These are phyloP conservation scores for Theocolax elegans DNA, from an alignment of 1,140 invertebrate genomes.

Conservation along the genomic window DNA sequence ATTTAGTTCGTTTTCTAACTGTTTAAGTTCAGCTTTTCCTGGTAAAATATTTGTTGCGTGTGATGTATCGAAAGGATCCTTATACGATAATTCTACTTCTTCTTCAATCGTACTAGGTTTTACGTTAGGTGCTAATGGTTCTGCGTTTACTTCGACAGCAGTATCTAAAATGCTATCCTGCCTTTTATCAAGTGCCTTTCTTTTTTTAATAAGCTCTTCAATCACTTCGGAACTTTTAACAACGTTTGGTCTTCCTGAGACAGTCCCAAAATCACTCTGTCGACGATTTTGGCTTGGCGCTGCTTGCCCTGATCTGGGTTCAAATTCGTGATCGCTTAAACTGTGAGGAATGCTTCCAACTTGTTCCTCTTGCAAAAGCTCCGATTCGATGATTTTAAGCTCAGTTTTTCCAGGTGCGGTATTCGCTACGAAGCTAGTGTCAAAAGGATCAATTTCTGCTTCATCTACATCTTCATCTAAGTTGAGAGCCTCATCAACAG, in stretches of 20 bases:
- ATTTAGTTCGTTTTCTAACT: slow-evolving; percentile 79
- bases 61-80: slow-evolving; percentile 85
- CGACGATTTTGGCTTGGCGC: slow-evolving; percentile 6
- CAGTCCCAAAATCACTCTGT: slow-evolving; percentile 52
- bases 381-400: slow-evolving; percentile 78
- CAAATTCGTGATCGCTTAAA: slow-evolving; percentile 73
- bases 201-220: slow-evolving; percentile 19
- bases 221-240: slow-evolving; percentile 24
- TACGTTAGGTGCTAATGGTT: slow-evolving; percentile 74
- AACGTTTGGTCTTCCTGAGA: background rate
- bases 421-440: slow-evolving; percentile 81
- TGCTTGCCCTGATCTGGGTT: slow-evolving; percentile 65
- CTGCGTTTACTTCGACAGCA: slow-evolving; percentile 72
- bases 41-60: slow-evolving; percentile 79
- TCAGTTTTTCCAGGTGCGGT: slow-evolving; percentile 79
- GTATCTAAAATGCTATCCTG: slow-evolving; percentile 67
- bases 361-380: slow-evolving; percentile 66
- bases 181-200: slow-evolving; percentile 35
- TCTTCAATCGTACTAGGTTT: slow-evolving; percentile 58
- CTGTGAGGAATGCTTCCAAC: slow-evolving; percentile 54
- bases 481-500: slow-evolving; percentile 60
- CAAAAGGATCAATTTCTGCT: slow-evolving; percentile 79
- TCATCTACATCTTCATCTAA: slow-evolving; percentile 59
- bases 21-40: slow-evolving; percentile 80
- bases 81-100: slow-evolving; percentile 59